phyloP scores from a whole-genome alignment of 2,888 invertebrate genomes.

The Colletes collaris region DNA sequence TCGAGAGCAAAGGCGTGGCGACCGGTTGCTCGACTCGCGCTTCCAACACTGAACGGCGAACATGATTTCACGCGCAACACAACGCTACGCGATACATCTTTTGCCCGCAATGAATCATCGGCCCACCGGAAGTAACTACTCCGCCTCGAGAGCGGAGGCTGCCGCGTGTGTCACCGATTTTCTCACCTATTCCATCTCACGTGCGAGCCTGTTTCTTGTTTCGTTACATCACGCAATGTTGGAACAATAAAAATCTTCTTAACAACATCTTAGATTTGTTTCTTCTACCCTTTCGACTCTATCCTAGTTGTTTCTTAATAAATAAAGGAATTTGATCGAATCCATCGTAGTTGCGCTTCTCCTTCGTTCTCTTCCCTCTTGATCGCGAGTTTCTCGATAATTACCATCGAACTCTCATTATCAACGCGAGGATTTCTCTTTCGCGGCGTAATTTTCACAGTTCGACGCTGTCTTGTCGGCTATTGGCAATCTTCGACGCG shows the following conservation, averaged over 20 bases:
- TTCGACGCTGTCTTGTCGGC: slow-evolving; percentile 27
- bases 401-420: slow-evolving; percentile 20
- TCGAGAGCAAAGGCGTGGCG: slow-evolving; percentile 25
- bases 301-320: no score
- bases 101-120: slow-evolving; percentile 42
- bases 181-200: slow-evolving; percentile 7
- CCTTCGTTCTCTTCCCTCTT: slow-evolving; percentile 4
- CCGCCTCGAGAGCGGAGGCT: slow-evolving; percentile 11
- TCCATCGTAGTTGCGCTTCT: background rate
- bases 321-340: background rate
- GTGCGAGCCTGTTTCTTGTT: slow-evolving; percentile 1
- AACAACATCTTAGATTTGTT: no score
- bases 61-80: slow-evolving; percentile 16
- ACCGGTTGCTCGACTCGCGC: slow-evolving; percentile 26
- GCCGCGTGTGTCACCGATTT: slow-evolving; percentile 43
- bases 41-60: slow-evolving; percentile 17
- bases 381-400: slow-evolving; percentile 15
- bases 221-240: background rate
- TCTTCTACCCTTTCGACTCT: no score
- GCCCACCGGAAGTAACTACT: slow-evolving; percentile 42
- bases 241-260: no score
- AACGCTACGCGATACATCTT: slow-evolving; percentile 19
- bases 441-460: slow-evolving; percentile 35
- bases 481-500: slow-evolving; percentile 45
- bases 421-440: slow-evolving; percentile 32